Conservation (phyloP, 2,888 invertebrate species). For the Eurytoma californica region DNA sequence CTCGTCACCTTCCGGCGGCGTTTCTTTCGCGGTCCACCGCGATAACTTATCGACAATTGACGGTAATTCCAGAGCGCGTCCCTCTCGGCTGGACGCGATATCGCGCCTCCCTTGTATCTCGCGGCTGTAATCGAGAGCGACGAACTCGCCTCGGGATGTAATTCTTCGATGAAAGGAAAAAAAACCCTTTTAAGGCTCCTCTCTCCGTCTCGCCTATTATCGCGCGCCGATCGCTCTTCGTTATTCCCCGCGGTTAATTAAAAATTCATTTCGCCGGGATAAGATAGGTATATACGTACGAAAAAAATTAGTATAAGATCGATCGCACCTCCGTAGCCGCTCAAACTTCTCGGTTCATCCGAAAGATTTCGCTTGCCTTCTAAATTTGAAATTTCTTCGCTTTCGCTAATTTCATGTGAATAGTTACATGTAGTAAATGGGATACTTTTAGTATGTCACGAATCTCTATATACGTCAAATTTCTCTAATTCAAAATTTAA, state of each 20-base stretch:
- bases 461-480: too few species aligned
- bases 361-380: too few species aligned
- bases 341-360: too few species aligned
- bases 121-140: constrained; percentile 54
- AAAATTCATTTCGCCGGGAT: constrained; percentile 35
- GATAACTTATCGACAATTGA: constrained; percentile 70
- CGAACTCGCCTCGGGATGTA: constrained; percentile 50
- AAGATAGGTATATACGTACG: background rate
- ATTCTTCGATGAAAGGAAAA: constrained; percentile 37
- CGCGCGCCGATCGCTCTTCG: constrained; percentile 37
- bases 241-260: constrained; percentile 48
- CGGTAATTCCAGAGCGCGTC: constrained; percentile 62
- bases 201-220: too few species aligned
- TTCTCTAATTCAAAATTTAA: too few species aligned
- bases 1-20: constrained; percentile 61
- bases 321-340: too few species aligned
- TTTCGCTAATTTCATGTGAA: too few species aligned
- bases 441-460: too few species aligned
- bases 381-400: too few species aligned
- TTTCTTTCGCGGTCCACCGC: constrained; percentile 63
- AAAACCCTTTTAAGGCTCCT: constrained; percentile 42
- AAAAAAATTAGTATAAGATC: too few species aligned
- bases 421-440: too few species aligned
- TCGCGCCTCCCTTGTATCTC: constrained; percentile 26
- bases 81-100: constrained; percentile 19